These are phyloP conservation scores for Drosophila macrospina DNA, from an alignment of 2,888 invertebrate species.

Conservation along the genomic window DNA sequence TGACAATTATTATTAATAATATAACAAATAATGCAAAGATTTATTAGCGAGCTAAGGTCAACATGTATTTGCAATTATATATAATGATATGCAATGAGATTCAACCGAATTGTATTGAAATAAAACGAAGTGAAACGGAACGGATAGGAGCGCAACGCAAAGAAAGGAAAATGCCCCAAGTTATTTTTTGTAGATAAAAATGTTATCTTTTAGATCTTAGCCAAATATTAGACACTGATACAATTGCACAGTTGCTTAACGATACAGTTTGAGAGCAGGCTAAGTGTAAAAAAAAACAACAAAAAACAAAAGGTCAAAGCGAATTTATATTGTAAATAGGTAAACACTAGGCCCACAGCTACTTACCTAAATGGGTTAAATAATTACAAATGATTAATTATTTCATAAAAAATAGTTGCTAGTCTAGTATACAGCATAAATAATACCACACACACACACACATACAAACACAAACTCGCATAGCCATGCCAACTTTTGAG, in stretches of 20 bases:
- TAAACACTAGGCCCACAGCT: slow-evolving; percentile 57
- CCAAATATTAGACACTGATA: slow-evolving; percentile 76
- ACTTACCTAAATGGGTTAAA: slow-evolving; percentile 50
- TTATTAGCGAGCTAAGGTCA: slow-evolving; percentile 65
- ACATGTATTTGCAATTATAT: slow-evolving; percentile 64
- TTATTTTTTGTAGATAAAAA: slow-evolving; percentile 81
- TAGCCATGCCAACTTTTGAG: slow-evolving; percentile 27
- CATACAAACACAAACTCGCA: slow-evolving; percentile 2
- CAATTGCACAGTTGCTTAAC: slow-evolving; percentile 39
- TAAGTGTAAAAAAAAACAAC: slow-evolving; percentile 38
- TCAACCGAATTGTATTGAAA: slow-evolving; percentile 26
- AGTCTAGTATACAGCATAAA: slow-evolving; percentile 63
- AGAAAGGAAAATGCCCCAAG: slow-evolving; percentile 43
- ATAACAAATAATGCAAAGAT: slow-evolving; percentile 61
- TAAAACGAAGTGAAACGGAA: slow-evolving; percentile 20
- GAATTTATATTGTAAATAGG: slow-evolving; percentile 80
- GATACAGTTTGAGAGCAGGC: slow-evolving; percentile 45
- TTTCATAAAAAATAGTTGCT: slow-evolving; percentile 67
- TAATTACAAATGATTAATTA: slow-evolving; percentile 64
- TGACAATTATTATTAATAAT: slow-evolving; percentile 75
- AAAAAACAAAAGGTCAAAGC: slow-evolving; percentile 67
- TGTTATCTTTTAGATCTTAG: slow-evolving; percentile 80
- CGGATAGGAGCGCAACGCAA: slow-evolving; percentile 13
- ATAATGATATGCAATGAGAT: slow-evolving; percentile 36
- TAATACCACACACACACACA: slow-evolving; percentile 21